Evolutionary conservation across 2,888 invertebrate genomes (phyloP), one percentile per base, ranked within the genome.

Genomic region (Microdon myrmicae): DNA sequence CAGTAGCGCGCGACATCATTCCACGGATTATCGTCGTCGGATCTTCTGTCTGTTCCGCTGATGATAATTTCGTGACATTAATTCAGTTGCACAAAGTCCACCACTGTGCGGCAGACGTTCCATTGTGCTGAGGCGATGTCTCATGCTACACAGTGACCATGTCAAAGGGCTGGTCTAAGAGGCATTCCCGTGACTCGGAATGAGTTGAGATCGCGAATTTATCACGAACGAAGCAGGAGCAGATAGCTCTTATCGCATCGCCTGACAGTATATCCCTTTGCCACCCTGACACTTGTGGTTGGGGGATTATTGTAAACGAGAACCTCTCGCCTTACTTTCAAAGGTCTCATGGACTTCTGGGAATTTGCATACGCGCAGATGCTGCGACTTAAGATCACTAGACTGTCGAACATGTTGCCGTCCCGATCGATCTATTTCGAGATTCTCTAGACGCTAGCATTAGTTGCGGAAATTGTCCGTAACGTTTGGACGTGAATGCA

Each of bases 51-150:
- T 66, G 64, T 59, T 53, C 38, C 39, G 56, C 60, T 64, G 70
- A 71, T 72, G 71, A 72, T 73, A 71, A 72, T 72, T 71, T 72
- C 73, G 73, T 72, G 73, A 73, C 73, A 72, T 71, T 71, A 71
- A 70, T 71, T 69, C 67, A 43, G 10, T 43, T 48, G 48, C 53
- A 58, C 66, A 58, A 66, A 66, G 66, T 58, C 58, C 58, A 43
- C 31, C 56, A 51, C 64, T 64, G 58, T 64, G 39, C 56, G 39
- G 31, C 44, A 23, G 28, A 39, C 53, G 28, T n/a, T n/a, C n/a
- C n/a, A n/a, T n/a, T n/a, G n/a, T n/a, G n/a, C n/a, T n/a, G n/a
- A n/a, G n/a, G n/a, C n/a, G n/a, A n/a, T n/a, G n/a, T n/a, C n/a
- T 13, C 9, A 19, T 20, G 19, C 54, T 45, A 34, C 20, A 49